Percentiles rank a stretch among this genome's conserved stretches.
phyloP scores from a whole-genome alignment of 1,140 invertebrate genomes.

The Cepaea nemoralis region DNA sequence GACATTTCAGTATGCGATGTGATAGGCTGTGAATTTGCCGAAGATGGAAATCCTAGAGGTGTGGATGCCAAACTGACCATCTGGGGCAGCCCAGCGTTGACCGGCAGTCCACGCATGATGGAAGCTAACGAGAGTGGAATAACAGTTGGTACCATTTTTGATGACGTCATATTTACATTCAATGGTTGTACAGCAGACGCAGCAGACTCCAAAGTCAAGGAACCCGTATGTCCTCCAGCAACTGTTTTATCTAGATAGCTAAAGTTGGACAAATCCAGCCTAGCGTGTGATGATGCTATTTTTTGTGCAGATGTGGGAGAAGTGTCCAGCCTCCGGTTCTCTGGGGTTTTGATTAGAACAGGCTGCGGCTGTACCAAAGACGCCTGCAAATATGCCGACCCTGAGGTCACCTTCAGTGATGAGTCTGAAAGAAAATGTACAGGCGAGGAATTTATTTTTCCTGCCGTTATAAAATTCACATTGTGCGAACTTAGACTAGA shows the following conservation, averaged over 20 bases:
- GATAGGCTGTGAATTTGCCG: neutral
- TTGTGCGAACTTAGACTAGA: neutral
- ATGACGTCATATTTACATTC: neutral
- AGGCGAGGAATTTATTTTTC: neutral
- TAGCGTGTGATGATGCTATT: neutral
- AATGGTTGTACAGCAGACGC: neutral
- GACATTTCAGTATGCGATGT: neutral
- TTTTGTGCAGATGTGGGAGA: neutral
- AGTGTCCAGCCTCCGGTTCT: neutral
- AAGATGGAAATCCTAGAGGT: neutral
- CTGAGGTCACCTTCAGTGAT: neutral
- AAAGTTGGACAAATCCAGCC: neutral
- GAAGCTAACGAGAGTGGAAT: constrained; percentile 22
- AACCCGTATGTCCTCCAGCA: neutral
- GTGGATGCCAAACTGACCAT: neutral
- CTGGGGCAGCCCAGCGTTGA: neutral
- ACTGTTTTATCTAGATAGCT: neutral
- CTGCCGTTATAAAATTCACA: neutral
- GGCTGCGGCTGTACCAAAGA: neutral
- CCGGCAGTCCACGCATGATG: neutral
- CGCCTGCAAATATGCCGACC: neutral
- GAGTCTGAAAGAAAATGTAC: neutral
- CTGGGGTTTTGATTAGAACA: neutral
- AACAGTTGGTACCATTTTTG: neutral
- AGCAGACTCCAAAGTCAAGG: neutral